These are phyloP conservation scores for Globodera rostochiensis DNA, from an alignment of 1,140 invertebrate species.

Conservation along the genomic window DNA sequence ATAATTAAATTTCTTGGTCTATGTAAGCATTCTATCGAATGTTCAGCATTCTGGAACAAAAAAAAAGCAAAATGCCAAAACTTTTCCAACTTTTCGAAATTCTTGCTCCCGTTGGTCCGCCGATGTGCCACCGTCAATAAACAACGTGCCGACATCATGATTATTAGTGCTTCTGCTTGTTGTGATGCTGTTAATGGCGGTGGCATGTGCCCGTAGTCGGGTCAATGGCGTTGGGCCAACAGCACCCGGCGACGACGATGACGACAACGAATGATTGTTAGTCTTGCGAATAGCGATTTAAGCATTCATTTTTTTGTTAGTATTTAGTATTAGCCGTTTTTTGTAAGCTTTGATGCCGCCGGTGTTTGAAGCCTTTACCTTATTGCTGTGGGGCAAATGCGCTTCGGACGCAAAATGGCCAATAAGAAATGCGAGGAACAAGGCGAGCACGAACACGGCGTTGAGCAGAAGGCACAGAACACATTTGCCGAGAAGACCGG, in stretches of 20 bases:
- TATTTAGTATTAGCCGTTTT: background rate
- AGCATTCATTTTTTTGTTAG: background rate
- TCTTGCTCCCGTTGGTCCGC: background rate
- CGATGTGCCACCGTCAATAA: background rate
- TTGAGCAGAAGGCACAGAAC: constrained; percentile 50
- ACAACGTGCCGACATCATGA: no score
- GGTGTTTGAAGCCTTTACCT: constrained; percentile 6
- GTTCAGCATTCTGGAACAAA: background rate
- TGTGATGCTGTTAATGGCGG: background rate
- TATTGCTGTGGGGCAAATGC: constrained; percentile 33
- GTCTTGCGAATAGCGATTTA: background rate
- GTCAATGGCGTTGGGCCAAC: no score
- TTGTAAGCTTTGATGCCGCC: no score
- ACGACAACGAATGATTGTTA: background rate
- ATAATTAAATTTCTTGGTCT: no score
- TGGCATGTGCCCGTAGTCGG: no score
- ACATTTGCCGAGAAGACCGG: constrained; percentile 49
- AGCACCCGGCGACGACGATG: background rate
- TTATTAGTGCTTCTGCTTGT: background rate
- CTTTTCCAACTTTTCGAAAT: constrained; percentile 19
- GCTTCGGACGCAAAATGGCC: constrained; percentile 48
- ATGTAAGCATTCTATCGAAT: no score
- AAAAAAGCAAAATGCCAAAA: constrained; percentile 6
- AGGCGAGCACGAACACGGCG: constrained; percentile 48
- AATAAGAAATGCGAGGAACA: constrained; percentile 53